These are phyloP conservation scores for Hypercompe scribonia DNA, from an alignment of 2,888 invertebrate species.

Conservation along the genomic window DNA sequence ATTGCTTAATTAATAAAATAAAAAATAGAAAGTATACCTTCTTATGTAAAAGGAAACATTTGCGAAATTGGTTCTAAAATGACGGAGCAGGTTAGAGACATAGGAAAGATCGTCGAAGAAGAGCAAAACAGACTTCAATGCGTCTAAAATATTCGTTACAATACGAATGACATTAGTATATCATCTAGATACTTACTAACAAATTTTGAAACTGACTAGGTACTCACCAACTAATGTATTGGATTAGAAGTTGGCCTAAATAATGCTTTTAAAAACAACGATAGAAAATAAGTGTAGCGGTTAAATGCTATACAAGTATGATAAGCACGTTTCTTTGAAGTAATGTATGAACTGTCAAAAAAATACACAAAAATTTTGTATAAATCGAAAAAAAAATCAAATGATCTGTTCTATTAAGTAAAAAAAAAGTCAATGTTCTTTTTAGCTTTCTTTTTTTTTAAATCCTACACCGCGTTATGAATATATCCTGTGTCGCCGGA, in stretches of 20 bases:
- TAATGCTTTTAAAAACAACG: background rate
- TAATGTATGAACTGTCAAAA: background rate
- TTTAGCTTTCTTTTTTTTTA: too few relatives aligned
- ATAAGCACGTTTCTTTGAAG: background rate
- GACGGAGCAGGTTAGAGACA: background rate
- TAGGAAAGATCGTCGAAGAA: background rate
- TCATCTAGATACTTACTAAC: background rate
- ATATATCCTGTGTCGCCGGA: too few relatives aligned
- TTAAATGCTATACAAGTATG: background rate
- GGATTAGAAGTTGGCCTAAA: background rate
- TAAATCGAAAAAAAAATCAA: too few relatives aligned
- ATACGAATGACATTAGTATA: background rate
- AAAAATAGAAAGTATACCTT: background rate
- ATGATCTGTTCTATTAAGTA: too few relatives aligned
- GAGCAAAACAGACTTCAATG: background rate
- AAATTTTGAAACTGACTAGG: background rate
- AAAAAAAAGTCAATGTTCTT: too few relatives aligned
- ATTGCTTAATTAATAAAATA: background rate
- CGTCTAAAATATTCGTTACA: background rate
- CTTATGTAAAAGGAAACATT: background rate
- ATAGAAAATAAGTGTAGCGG: background rate
- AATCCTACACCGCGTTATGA: too few relatives aligned
- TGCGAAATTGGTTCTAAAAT: background rate
- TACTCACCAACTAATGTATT: background rate
- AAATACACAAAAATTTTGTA: too few relatives aligned